phyloP scores from a whole-genome alignment of 2,113 vertebrate species.

The Ursus arctos region DNA sequence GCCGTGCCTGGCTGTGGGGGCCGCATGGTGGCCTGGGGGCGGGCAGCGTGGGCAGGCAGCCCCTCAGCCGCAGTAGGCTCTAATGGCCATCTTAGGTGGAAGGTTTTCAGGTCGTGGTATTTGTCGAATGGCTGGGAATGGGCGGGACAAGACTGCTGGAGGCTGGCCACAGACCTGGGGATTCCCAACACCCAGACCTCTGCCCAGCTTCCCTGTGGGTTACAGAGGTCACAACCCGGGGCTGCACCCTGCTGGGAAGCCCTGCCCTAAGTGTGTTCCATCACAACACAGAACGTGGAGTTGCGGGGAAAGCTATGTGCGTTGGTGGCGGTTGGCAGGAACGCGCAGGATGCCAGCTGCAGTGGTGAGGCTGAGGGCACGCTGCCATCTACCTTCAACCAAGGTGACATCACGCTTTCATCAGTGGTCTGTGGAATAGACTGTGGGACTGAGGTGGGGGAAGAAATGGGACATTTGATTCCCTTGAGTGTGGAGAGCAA shows the following conservation, averaged over 20 bases:
- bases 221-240: background rate
- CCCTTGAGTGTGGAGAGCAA: background rate
- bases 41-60: background rate
- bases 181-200: background rate
- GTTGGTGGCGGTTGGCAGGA: background rate
- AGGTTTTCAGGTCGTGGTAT: background rate
- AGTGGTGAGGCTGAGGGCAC: background rate
- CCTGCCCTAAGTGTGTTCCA: background rate
- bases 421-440: background rate
- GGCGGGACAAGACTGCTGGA: background rate
- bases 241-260: background rate
- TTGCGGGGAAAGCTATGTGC: background rate
- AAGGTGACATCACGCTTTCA: background rate
- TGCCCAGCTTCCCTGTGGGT: background rate
- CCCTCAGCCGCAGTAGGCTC: background rate
- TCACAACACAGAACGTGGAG: background rate
- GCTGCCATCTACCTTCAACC: background rate
- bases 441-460: background rate
- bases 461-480: background rate
- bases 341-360: too few species aligned
- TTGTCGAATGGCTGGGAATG: background rate
- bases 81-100: too few species aligned
- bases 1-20: background rate
- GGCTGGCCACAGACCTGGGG: too few species aligned
- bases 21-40: too few species aligned